Evolutionary conservation across 2,797 vertebrate genomes (phyloP).

Genomic region (Lithobates sylvaticus): DNA sequence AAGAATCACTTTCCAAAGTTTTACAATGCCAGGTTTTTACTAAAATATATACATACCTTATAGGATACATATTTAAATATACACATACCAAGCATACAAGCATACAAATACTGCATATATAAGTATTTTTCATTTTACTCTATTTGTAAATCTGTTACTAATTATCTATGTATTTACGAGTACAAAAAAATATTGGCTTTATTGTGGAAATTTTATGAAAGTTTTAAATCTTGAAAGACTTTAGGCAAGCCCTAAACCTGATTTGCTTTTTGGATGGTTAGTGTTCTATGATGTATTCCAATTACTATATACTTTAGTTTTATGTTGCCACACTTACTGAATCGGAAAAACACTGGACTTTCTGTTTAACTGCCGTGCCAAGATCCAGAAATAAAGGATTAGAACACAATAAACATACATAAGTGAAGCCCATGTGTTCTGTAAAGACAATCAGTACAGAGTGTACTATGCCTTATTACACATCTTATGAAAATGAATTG

Average conservation of each 20-base stretch:
- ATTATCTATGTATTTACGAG: conserved; percentile 39
- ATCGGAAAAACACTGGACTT: conserved; percentile 35
- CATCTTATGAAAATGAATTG: background rate
- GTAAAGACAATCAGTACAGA: background rate
- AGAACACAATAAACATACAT: conserved; percentile 42
- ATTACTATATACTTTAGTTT: conserved; percentile 46
- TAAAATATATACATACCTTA: background rate
- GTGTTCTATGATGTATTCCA: conserved; percentile 47
- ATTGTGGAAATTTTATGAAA: conserved; percentile 48
- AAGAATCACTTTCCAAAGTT: background rate
- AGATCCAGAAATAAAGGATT: conserved; percentile 5
- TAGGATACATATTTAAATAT: too few species aligned
- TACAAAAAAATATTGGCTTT: conserved; percentile 40
- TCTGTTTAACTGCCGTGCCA: conserved; percentile 13
- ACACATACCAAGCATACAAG: background rate
- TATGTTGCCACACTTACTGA: conserved; percentile 37
- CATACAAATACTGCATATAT: background rate
- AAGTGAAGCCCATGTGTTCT: background rate
- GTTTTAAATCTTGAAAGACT: conserved; percentile 49
- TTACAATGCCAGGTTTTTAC: conserved; percentile 1
- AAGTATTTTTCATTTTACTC: background rate
- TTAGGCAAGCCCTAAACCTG: conserved; percentile 50
- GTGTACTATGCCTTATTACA: conserved; percentile 3
- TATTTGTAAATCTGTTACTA: conserved; percentile 41
- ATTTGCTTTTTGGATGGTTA: conserved; percentile 50